phyloP scores from a whole-genome alignment of 1,140 invertebrate species.

The Caerostris extrusa region DNA sequence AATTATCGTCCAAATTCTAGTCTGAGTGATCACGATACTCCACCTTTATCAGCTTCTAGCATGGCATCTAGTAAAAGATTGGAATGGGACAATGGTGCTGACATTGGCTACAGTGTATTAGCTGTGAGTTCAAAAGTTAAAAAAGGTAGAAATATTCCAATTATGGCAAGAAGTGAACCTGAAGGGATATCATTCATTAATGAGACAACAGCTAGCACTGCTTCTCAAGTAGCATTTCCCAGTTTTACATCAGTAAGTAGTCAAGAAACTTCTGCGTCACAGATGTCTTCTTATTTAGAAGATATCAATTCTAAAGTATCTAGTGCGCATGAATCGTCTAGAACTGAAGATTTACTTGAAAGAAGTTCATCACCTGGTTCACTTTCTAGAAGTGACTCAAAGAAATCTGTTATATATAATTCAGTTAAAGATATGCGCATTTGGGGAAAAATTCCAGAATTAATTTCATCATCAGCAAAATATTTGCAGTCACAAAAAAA shows the following conservation, averaged over 20 bases:
- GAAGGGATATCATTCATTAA: slow-evolving; percentile 58
- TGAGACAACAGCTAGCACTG: not conserved
- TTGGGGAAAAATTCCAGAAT: not conserved
- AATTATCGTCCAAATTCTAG: slow-evolving; percentile 12
- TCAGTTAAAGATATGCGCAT: not conserved
- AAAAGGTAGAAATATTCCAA: not conserved
- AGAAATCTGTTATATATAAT: slow-evolving; percentile 47
- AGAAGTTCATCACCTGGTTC: slow-evolving; percentile 24
- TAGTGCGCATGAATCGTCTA: not conserved
- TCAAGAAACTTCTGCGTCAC: not conserved
- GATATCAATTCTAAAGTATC: not conserved
- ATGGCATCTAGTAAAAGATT: slow-evolving; percentile 59
- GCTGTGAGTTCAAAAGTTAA: not conserved
- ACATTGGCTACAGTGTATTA: slow-evolving; percentile 41
- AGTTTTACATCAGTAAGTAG: not conserved
- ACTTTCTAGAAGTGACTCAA: slow-evolving; percentile 36
- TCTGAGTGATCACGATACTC: slow-evolving; percentile 57
- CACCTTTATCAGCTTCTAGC: slow-evolving; percentile 56
- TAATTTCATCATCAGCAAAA: not conserved
- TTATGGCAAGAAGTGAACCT: slow-evolving; percentile 50
- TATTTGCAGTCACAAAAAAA: not conserved
- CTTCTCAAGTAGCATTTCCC: not conserved
- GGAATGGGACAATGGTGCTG: slow-evolving; percentile 68
- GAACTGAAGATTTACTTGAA: not conserved
- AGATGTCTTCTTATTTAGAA: not conserved